Evolutionary conservation across 2,888 invertebrate species (phyloP).

Genomic region (Emmelina monodactyla): DNA sequence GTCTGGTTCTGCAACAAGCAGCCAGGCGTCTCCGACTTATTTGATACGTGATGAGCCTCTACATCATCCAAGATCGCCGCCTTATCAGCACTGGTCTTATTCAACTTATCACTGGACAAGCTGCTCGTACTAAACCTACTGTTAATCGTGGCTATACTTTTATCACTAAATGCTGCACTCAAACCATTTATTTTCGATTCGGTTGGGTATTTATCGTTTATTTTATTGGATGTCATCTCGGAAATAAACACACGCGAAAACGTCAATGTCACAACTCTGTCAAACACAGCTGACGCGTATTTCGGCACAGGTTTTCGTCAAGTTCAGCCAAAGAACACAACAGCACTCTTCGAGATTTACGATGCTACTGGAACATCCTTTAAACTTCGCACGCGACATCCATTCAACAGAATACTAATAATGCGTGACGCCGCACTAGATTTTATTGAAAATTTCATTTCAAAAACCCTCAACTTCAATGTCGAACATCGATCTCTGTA

Average conservation of each 20-base stretch:
- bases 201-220: constrained; percentile 44
- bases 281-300: constrained; percentile 35
- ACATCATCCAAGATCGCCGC: constrained; percentile 55
- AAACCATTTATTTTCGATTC: constrained; percentile 49
- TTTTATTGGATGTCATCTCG: constrained; percentile 53
- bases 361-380: not conserved
- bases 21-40: constrained; percentile 50
- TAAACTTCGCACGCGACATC: too few relatives aligned
- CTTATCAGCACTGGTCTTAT: constrained; percentile 48
- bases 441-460: too few relatives aligned
- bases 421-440: too few relatives aligned
- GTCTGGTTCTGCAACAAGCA: constrained; percentile 40
- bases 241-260: constrained; percentile 15
- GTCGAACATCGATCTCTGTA: too few relatives aligned
- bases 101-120: constrained; percentile 61
- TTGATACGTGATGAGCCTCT: constrained; percentile 45
- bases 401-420: not conserved
- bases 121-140: constrained; percentile 51
- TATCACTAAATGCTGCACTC: constrained; percentile 42
- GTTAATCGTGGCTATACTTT: constrained; percentile 41
- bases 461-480: too few relatives aligned
- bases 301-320: not conserved
- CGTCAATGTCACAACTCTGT: constrained; percentile 26
- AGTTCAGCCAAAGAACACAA: not conserved
- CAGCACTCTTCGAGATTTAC: not conserved